Evolutionary conservation across 2,888 invertebrate genomes (phyloP).

Genomic region (Chironomus tentans): DNA sequence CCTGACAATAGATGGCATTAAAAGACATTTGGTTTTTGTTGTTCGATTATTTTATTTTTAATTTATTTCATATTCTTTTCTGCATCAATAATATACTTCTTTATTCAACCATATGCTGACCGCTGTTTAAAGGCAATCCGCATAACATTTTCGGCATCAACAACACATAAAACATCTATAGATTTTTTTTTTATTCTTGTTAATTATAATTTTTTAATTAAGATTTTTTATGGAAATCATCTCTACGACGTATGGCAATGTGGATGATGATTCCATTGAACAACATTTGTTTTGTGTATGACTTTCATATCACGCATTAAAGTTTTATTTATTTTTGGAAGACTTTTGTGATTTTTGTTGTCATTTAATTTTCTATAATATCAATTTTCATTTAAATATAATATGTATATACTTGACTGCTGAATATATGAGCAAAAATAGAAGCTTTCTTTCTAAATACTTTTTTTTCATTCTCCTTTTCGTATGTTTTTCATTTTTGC

Average conservation of each 20-base stretch:
- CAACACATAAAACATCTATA: background rate
- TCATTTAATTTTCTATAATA: background rate
- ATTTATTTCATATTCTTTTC: background rate
- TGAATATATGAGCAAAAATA: slow-evolving; percentile 18
- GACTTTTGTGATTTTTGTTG: slow-evolving; percentile 26
- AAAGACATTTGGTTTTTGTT: background rate
- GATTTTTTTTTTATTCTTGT: background rate
- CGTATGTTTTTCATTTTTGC: background rate
- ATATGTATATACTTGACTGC: background rate
- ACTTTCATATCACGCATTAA: background rate
- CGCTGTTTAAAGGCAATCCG: background rate
- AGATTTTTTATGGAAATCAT: too few relatives aligned
- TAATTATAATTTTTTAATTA: background rate
- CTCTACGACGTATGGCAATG: too few relatives aligned
- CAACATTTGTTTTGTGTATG: background rate
- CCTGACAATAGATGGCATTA: too few relatives aligned
- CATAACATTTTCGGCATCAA: background rate
- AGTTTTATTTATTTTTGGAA: slow-evolving; percentile 8
- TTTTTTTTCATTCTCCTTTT: background rate
- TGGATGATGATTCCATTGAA: background rate
- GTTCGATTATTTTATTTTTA: background rate
- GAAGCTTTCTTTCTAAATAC: background rate
- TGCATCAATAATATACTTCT: background rate
- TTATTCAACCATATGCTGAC: background rate
- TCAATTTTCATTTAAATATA: background rate